Evolutionary conservation across 2,113 vertebrate species (phyloP).

Genomic region (Alligator mississippiensis): DNA sequence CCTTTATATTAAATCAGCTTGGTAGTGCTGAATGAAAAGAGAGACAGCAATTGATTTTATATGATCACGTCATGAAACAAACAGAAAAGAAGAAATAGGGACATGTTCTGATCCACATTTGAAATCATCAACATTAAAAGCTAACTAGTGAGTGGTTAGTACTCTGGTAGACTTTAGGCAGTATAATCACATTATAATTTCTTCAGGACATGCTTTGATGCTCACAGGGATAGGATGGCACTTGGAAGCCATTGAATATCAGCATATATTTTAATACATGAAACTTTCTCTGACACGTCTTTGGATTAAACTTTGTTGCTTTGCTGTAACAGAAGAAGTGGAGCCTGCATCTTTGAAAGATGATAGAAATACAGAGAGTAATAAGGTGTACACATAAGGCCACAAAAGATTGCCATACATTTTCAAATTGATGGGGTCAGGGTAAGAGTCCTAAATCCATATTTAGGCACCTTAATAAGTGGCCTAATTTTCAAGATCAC

Average conservation of each 20-base stretch:
- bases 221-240: neutral
- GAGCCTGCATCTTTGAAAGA: neutral
- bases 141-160: neutral
- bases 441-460: neutral
- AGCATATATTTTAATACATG: neutral
- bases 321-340: neutral
- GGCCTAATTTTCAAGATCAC: neutral
- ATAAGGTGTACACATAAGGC: neutral
- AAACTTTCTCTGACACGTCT: neutral
- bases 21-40: accelerated
- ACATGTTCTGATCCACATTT: neutral
- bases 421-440: neutral
- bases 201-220: accelerated
- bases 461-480: neutral
- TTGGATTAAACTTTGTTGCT: neutral
- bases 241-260: accelerated
- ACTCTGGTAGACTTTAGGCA: neutral
- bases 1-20: neutral
- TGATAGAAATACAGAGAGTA: neutral
- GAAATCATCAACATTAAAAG: neutral
- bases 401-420: neutral
- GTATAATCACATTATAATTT: accelerated
- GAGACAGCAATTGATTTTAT: neutral
- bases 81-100: neutral
- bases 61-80: neutral